Conservation (phyloP, 2,113 vertebrate genomes). For the Epinephelus moara region DNA sequence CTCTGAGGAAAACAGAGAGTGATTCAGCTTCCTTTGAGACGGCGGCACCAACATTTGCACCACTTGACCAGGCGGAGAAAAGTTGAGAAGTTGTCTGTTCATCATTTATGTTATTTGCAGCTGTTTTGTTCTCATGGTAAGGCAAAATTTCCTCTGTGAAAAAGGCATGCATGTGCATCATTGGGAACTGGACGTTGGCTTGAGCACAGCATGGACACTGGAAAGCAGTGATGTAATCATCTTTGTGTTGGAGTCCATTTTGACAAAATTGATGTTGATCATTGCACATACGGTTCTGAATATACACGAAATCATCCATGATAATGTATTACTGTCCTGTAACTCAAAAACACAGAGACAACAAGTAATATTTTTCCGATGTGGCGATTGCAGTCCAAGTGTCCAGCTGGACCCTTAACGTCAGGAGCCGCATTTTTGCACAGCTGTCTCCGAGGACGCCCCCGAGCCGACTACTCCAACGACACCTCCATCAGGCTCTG, state of each 20-base stretch:
- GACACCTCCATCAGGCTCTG: slow-evolving; percentile 33
- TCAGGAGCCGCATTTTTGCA: slow-evolving; percentile 77
- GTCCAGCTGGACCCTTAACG: slow-evolving; percentile 65
- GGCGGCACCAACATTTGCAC: too few species aligned
- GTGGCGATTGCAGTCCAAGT: background rate
- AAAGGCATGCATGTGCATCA: background rate
- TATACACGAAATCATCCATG: background rate
- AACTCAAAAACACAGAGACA: background rate
- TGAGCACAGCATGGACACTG: slow-evolving; percentile 20
- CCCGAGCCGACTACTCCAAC: background rate
- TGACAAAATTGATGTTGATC: background rate
- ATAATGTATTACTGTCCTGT: background rate
- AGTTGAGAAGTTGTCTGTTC: too few species aligned
- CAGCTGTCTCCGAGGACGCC: slow-evolving; percentile 23
- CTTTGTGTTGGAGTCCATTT: background rate
- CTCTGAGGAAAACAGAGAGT: too few species aligned
- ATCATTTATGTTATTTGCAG: background rate
- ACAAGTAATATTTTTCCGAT: background rate
- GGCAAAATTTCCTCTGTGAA: slow-evolving; percentile 31
- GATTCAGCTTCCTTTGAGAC: too few species aligned
- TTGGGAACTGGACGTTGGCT: background rate
- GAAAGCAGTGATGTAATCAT: background rate
- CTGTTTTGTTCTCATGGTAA: background rate
- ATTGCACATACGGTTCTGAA: background rate
- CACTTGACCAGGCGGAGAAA: too few species aligned